Base-by-base conservation (phyloP, 2,113 vertebrate genomes). In the Sciurus niger region DNA sequence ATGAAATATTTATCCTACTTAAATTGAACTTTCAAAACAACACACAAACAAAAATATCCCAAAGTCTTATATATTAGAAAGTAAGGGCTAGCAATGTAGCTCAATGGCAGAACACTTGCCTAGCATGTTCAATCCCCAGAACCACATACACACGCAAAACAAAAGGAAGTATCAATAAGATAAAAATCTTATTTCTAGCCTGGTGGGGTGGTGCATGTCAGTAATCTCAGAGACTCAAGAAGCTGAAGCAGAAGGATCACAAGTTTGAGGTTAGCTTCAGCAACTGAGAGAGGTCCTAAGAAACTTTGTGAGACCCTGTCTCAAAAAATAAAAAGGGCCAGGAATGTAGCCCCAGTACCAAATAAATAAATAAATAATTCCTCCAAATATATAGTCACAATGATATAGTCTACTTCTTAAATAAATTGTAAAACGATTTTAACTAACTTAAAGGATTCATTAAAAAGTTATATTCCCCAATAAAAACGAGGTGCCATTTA, bases 1-100 rank as follows among this genome's bases (percentile, higher is more conserved):
- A 92, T 63, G 74, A 91, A 92, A 73, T 18, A 95, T 30, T n/a
- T 63, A 82, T 67, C 32, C 22, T 79, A 79, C 28, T 85, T 53
- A 90, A 84, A 78, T 20, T n/a, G 7, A 74, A 90, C 25, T 48
- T 48, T 12, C 8, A 83, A 63, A 78, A 63, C 6, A 72, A 89
- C 65, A 48, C 77, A 63, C n/a, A 55, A n/a, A 63, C 24, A 63
- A 63, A 63, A 25, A 65, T 60, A 37, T 1, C 53, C 8, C 46
- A 40, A 73, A 73, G 30, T 6, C 37, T 80, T 86, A n/a, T 34
- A 85, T 53, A 90, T 79, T 53, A 78, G 76, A 25, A 53, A 37
- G 14, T 63, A 28, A 72, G 60, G 25, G 60, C 8, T 28, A 28
- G 60, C 22, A 8, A 63, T 25, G 9, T 28, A 63, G 60, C 24